Conservation (phyloP, 2,797 vertebrate genomes). For the Linurgus olivaceus region DNA sequence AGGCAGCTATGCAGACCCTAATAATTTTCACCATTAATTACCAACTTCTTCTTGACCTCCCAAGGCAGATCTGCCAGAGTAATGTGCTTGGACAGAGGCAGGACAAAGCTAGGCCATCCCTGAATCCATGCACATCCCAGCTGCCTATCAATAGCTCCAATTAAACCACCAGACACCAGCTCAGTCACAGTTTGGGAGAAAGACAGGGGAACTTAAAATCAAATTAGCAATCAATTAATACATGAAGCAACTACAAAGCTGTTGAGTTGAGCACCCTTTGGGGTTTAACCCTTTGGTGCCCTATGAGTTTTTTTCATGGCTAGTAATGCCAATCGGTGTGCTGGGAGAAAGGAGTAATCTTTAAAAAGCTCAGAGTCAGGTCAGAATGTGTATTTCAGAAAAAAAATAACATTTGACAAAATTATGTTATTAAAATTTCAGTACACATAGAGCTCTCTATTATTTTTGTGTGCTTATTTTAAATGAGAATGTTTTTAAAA, state of each 20-base stretch:
- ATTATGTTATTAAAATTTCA: neutral
- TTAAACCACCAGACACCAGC: constrained; percentile 18
- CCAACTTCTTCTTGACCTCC: neutral
- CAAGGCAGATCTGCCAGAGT: neutral
- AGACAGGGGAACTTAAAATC: constrained; percentile 14
- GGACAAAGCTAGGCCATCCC: neutral
- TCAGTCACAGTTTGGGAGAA: neutral
- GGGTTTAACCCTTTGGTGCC: neutral
- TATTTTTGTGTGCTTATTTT: neutral
- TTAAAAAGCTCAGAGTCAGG: neutral
- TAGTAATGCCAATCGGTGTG: neutral
- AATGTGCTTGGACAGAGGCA: neutral
- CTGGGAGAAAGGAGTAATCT: neutral
- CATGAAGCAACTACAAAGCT: neutral
- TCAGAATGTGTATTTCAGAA: neutral
- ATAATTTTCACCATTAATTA: neutral
- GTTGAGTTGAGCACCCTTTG: neutral
- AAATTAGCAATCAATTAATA: constrained; percentile 42
- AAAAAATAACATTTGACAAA: neutral
- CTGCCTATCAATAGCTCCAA: constrained; percentile 21
- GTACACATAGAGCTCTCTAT: neutral
- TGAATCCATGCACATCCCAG: neutral
- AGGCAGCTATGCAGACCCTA: neutral
- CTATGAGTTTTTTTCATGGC: neutral
- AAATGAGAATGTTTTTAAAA: neutral